phyloP scores from a whole-genome alignment of 2,797 vertebrate genomes.

The Xyrichtys novacula region DNA sequence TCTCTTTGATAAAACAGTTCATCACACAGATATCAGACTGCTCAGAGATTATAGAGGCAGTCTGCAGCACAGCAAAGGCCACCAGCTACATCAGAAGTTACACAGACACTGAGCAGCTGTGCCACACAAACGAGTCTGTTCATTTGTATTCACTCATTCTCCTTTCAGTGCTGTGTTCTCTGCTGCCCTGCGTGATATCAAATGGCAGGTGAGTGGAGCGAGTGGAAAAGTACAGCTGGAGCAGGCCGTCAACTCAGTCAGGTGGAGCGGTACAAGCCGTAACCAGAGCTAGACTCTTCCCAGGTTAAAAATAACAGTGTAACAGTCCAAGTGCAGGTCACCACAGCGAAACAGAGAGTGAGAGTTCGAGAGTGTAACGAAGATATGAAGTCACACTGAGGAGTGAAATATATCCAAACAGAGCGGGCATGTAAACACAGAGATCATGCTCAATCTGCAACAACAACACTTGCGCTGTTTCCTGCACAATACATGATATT shows the following conservation, averaged over 20 bases:
- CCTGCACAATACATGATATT: neutral
- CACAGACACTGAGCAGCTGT: neutral
- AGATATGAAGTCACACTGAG: slow-evolving; percentile 29
- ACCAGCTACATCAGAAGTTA: neutral
- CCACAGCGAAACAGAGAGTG: slow-evolving; percentile 20
- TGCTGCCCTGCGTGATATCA: slow-evolving; percentile 47
- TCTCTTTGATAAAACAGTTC: neutral
- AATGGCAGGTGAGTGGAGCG: slow-evolving; percentile 53
- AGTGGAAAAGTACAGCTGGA: slow-evolving; percentile 77
- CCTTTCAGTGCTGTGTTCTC: slow-evolving; percentile 13
- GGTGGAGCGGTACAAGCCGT: slow-evolving; percentile 53
- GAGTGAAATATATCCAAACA: slow-evolving; percentile 38
- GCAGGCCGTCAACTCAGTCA: slow-evolving; percentile 50
- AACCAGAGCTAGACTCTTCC: slow-evolving; percentile 78
- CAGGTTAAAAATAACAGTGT: slow-evolving; percentile 84
- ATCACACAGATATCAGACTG: neutral
- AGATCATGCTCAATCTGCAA: slow-evolving; percentile 1
- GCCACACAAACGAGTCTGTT: neutral
- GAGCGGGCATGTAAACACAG: slow-evolving; percentile 38
- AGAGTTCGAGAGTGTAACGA: neutral
- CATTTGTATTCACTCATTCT: slow-evolving; percentile 17
- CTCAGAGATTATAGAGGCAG: neutral
- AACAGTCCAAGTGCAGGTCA: slow-evolving; percentile 55
- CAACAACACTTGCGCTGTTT: slow-evolving; percentile 1
- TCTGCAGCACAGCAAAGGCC: slow-evolving; percentile 1